These are phyloP conservation scores for Tachysurus fulvidraco DNA, from an alignment of 2,113 vertebrate species.

Conservation along the genomic window DNA sequence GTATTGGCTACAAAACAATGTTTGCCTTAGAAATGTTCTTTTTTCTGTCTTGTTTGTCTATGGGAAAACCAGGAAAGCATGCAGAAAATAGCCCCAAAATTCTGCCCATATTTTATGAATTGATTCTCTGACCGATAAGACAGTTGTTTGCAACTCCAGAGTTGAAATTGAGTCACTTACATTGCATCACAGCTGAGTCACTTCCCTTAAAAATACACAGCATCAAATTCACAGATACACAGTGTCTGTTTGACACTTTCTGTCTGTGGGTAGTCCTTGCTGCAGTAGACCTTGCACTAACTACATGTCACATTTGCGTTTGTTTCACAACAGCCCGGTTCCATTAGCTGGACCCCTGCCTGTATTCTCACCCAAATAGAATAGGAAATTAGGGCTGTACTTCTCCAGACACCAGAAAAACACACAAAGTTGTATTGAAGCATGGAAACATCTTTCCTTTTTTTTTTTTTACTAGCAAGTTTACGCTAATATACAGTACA, in stretches of 20 bases:
- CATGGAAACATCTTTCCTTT: neutral
- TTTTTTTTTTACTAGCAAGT: slow-evolving; percentile 20
- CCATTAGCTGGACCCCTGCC: slow-evolving; percentile 15
- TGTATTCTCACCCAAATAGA: slow-evolving; percentile 3
- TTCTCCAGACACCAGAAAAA: neutral
- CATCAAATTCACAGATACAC: neutral
- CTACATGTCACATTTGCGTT: slow-evolving; percentile 22
- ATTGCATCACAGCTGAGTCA: slow-evolving; percentile 43
- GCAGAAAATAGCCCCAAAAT: neutral
- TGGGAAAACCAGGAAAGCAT: neutral
- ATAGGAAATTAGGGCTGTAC: slow-evolving; percentile 4
- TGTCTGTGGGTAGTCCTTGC: neutral
- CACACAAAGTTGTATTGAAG: neutral
- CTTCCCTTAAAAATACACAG: slow-evolving; percentile 27
- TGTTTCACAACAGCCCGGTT: neutral
- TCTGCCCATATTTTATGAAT: slow-evolving; percentile 18
- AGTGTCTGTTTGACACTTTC: slow-evolving; percentile 17
- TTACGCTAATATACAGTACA: neutral
- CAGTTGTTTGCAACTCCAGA: neutral
- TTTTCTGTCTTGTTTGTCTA: neutral
- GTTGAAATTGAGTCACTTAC: slow-evolving; percentile 24
- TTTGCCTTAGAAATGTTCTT: neutral
- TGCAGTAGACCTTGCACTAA: neutral
- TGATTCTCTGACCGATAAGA: slow-evolving; percentile 11
- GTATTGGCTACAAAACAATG: neutral